Conservation (phyloP, 2,797 vertebrate genomes). For the Acropternis orthonyx region DNA sequence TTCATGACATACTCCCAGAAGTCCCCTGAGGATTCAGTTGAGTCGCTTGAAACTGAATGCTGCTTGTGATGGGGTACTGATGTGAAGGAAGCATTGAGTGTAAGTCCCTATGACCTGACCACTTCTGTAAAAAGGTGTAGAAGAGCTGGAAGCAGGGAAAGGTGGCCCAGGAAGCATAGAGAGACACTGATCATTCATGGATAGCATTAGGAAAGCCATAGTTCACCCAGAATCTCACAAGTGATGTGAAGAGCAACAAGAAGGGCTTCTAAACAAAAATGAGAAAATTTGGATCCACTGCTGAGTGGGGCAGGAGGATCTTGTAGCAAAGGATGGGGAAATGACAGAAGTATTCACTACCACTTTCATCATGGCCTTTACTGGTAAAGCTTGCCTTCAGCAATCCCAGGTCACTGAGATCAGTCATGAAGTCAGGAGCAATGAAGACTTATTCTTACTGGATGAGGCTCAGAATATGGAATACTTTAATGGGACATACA, state of each 20-base stretch:
- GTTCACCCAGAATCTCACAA: not conserved
- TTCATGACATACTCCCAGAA: not conserved
- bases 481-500: accelerated
- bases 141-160: not conserved
- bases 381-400: not conserved
- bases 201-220: not conserved
- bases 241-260: not conserved
- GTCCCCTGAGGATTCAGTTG: not conserved
- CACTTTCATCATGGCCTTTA: not conserved
- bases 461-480: not conserved
- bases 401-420: not conserved
- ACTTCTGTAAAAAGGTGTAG: not conserved
- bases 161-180: not conserved
- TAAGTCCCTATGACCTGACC: not conserved
- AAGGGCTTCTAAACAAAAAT: not conserved
- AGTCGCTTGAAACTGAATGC: not conserved
- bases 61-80: not conserved
- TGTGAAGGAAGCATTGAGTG: not conserved
- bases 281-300: not conserved
- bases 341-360: not conserved
- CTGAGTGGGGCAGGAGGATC: not conserved
- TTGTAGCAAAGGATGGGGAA: not conserved
- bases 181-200: not conserved
- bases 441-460: not conserved
- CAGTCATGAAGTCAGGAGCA: not conserved